These are phyloP conservation scores for Leptinotarsa rubiginosa DNA, from an alignment of 2,888 invertebrate species.

Conservation along the genomic window DNA sequence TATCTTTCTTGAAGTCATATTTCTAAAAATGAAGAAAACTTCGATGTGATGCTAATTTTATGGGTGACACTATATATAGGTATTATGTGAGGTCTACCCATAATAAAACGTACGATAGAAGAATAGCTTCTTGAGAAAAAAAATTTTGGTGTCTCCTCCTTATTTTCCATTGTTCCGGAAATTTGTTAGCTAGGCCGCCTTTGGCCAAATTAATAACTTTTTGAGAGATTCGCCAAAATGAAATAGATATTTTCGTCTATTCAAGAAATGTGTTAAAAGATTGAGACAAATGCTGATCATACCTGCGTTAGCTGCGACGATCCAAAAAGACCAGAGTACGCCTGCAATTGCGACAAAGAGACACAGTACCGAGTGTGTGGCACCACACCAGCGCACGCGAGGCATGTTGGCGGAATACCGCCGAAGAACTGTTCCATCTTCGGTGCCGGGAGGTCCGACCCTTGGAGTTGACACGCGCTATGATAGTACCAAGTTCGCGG, in stretches of 20 bases:
- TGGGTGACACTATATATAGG: too few species aligned
- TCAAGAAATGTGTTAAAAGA: not conserved
- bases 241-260: too few species aligned
- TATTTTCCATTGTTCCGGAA: too few species aligned
- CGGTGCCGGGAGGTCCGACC: constrained; percentile 54
- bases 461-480: constrained; percentile 57
- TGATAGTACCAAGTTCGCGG: constrained; percentile 45
- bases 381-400: constrained; percentile 58
- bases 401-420: constrained; percentile 62
- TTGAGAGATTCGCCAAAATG: not conserved
- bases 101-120: too few species aligned
- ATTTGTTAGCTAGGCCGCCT: too few species aligned
- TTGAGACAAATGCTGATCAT: constrained; percentile 24
- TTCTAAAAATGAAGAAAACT: too few species aligned
- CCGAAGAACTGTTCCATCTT: constrained; percentile 60
- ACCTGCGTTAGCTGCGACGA: constrained; percentile 54
- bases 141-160: too few species aligned
- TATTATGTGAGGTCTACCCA: too few species aligned
- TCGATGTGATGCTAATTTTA: too few species aligned
- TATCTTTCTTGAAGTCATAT: too few species aligned
- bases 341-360: constrained; percentile 39
- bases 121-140: too few species aligned
- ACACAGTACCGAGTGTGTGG: constrained; percentile 52
- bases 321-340: constrained; percentile 47
- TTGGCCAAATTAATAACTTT: not conserved